Base-by-base conservation (phyloP, 1,140 invertebrate species). In the Steinernema khuongi region DNA sequence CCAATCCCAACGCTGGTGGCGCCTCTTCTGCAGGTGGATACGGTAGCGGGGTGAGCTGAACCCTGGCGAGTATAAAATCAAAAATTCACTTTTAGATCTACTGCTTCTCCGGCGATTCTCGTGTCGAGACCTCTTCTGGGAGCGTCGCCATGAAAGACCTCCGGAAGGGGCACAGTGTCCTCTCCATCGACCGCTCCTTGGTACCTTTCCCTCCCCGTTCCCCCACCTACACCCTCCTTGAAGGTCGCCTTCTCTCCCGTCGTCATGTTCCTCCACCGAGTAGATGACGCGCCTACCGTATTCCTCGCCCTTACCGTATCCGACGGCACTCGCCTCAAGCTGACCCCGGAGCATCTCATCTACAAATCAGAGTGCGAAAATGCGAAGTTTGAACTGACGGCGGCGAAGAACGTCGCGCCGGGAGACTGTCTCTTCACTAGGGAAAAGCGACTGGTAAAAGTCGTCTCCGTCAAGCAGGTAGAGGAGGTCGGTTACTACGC, bases 401-500 rank as follows among this genome's bases (percentile, higher is more conserved):
- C 50, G 11, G 50, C 50, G 11, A 60, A 60, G 50, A 60, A 60
- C 50, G 50, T 60, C 11, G 11, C 11, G 22, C 14, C 4, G 19
- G 50, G 50, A 14, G 50, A 60, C 50, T 60, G 50, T 26, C 50
- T 60, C 50, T 60, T 60, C 50, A 14, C 50, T 7, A 60, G 26
- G 22, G 7, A 2, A 7, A 7, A 60, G 4, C 4, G 2, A 11
- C 11, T 60, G 7, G 50, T 60, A 11, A 26, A 60, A 60, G 50
- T 60, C 14, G 50, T 17, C 11, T 60, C 50, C 11, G 11, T 60
- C 4, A 26, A 7, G 50, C 14, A 60, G 26, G 50, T 60, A 7
- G 50, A 60, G 50, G 50, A 60, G 50, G 2, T 60, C 11, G 50
- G 50, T 4, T 60, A 60, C 74, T 77, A 77, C 44, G 77, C 76